Percentiles rank a stretch among this genome's conserved stretches.
Conservation (phyloP, 1,140 invertebrate species). For the Bombus confusus region DNA sequence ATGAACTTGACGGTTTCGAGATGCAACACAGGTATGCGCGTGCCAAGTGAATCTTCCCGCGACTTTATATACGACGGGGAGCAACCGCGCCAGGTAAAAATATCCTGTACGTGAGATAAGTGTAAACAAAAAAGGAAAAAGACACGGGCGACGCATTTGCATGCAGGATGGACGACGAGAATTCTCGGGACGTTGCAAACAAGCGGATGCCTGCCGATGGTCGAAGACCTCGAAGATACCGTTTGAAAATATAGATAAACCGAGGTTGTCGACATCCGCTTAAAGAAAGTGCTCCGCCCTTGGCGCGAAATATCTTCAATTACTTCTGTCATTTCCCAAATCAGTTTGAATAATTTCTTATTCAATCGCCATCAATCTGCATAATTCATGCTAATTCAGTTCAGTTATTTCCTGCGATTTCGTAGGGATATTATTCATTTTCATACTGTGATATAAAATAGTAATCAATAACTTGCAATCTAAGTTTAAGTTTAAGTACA, state of each 20-base stretch:
- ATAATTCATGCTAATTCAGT: background rate
- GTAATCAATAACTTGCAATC: too few species aligned
- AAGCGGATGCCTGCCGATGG: background rate
- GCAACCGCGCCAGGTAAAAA: conserved; percentile 14
- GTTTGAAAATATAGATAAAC: conserved; percentile 30
- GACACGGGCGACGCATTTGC: conserved; percentile 31
- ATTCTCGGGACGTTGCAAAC: conserved; percentile 17
- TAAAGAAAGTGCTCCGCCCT: background rate
- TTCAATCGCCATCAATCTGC: too few species aligned
- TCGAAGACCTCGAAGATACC: conserved; percentile 40
- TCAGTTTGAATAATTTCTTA: background rate
- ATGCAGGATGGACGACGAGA: conserved; percentile 38
- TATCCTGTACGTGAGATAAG: conserved; percentile 53
- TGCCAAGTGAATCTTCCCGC: conserved; percentile 7
- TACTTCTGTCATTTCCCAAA: too few species aligned
- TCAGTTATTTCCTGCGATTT: background rate
- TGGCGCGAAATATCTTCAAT: too few species aligned
- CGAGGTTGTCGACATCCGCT: conserved; percentile 14
- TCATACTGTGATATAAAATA: too few species aligned
- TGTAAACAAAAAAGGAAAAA: conserved; percentile 32
- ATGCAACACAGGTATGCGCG: background rate
- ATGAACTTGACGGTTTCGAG: background rate
- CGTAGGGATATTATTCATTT: too few species aligned
- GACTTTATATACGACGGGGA: conserved; percentile 33
- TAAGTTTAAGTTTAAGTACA: too few species aligned